phyloP scores from a whole-genome alignment of 1,140 invertebrate genomes.

The Drosophila prosaltans region DNA sequence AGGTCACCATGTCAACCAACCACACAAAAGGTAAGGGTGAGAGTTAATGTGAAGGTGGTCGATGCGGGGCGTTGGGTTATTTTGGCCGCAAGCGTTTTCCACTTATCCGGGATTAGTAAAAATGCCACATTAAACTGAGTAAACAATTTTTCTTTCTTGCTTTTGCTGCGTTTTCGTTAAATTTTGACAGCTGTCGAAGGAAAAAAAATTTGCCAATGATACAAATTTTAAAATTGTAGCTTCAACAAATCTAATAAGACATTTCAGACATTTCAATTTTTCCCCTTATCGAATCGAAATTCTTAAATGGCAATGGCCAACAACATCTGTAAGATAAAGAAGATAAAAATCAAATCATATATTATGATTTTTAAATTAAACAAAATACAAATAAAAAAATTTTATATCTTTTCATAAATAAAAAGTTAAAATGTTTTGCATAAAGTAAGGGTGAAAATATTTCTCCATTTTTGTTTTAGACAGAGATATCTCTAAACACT shows the following conservation, averaged over 20 bases:
- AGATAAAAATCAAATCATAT: too few relatives aligned
- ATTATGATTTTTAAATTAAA: too few relatives aligned
- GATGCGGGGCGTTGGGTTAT: not conserved
- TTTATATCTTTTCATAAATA: too few relatives aligned
- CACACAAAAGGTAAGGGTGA: conserved; percentile 10
- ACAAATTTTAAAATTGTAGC: not conserved
- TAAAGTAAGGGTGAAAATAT: too few relatives aligned
- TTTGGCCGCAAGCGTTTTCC: conserved; percentile 63
- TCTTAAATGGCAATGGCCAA: too few relatives aligned
- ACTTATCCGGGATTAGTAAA: conserved; percentile 72
- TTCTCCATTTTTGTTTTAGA: too few relatives aligned
- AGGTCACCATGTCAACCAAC: conserved; percentile 62
- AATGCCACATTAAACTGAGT: conserved; percentile 69
- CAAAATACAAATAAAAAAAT: too few relatives aligned
- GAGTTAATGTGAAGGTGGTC: not conserved
- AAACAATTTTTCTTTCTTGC: conserved; percentile 41
- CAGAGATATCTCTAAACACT: too few relatives aligned
- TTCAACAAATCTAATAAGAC: not conserved
- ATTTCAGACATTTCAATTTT: not conserved
- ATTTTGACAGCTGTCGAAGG: not conserved
- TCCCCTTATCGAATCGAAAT: too few relatives aligned
- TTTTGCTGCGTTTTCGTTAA: not conserved
- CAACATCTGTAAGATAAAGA: too few relatives aligned
- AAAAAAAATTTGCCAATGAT: too few relatives aligned
- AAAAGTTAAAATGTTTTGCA: too few relatives aligned